A percentile compares a stretch with the other conserved stretches of the same genome.
Evolutionary conservation across 2,797 vertebrate genomes (phyloP).

Genomic region (Euphonia xanthogaster): DNA sequence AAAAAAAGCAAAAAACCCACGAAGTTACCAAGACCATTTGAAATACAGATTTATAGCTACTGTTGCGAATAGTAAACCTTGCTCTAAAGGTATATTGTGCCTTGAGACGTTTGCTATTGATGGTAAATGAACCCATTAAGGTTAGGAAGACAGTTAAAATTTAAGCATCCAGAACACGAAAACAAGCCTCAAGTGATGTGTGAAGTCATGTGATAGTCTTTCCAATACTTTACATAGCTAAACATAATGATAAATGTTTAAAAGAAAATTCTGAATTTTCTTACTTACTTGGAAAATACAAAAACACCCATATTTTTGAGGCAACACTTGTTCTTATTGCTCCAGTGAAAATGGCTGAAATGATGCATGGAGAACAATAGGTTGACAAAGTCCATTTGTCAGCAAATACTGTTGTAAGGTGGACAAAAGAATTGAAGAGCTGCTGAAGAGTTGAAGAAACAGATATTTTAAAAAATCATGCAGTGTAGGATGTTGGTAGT

Average conservation of each 20-base stretch:
- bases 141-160: background rate
- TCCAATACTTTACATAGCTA: background rate
- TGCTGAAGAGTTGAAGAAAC: background rate
- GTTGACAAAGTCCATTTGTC: background rate
- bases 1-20: accelerated
- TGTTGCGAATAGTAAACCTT: background rate
- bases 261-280: background rate
- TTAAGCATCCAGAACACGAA: background rate
- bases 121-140: background rate
- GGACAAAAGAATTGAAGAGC: background rate
- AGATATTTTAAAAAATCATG: background rate
- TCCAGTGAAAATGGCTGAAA: background rate
- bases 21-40: background rate
- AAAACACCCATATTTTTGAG: background rate
- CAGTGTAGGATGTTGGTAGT: background rate
- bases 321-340: background rate
- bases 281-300: background rate
- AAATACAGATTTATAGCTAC: background rate
- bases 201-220: background rate
- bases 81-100: background rate
- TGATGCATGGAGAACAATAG: background rate
- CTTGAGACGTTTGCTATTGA: background rate
- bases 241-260: background rate
- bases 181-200: background rate
- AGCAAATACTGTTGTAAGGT: background rate